Percentiles rank a stretch among this genome's conserved stretches.
These are phyloP conservation scores for Euspilapteryx auroguttella DNA, from an alignment of 2,888 invertebrate species.

Conservation along the genomic window DNA sequence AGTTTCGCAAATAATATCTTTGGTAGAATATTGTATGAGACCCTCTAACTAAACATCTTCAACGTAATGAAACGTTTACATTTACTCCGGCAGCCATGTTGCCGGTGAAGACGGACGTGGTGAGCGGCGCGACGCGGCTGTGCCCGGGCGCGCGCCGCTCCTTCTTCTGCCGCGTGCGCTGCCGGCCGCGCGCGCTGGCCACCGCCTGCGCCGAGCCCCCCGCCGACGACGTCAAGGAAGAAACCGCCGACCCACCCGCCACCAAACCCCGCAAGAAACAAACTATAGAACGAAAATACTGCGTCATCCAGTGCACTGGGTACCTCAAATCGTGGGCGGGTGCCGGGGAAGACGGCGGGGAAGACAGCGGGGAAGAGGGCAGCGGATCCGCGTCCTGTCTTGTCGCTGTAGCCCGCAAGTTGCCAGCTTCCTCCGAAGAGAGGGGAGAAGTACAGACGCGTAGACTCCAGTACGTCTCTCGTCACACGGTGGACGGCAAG, in stretches of 20 bases:
- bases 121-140: constrained; percentile 73
- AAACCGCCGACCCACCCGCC: constrained; percentile 64
- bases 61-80: too few relatives aligned
- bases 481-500: constrained; percentile 89
- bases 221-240: constrained; percentile 65
- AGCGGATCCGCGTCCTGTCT: constrained; percentile 83
- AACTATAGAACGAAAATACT: constrained; percentile 76
- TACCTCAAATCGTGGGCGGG: constrained; percentile 42
- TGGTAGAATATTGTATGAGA: too few relatives aligned
- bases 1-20: too few relatives aligned
- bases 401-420: constrained; percentile 82
- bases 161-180: constrained; percentile 93
- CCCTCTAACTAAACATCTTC: too few relatives aligned
- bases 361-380: constrained; percentile 35
- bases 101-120: constrained; percentile 84
- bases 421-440: too few relatives aligned
- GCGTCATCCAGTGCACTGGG: constrained; percentile 88
- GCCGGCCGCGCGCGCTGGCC: constrained; percentile 22
- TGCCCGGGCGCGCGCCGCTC: constrained; percentile 89
- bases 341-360: constrained; percentile 66
- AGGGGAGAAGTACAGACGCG: constrained; percentile 59
- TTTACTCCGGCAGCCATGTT: constrained; percentile 88
- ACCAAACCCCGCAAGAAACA: constrained; percentile 69
- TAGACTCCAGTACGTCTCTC: constrained; percentile 76
- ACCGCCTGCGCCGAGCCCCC: too few relatives aligned